Evolutionary conservation across 1,140 invertebrate species (phyloP), one percentile per base, ranked within the genome.

Genomic region (Drosophila lini): DNA sequence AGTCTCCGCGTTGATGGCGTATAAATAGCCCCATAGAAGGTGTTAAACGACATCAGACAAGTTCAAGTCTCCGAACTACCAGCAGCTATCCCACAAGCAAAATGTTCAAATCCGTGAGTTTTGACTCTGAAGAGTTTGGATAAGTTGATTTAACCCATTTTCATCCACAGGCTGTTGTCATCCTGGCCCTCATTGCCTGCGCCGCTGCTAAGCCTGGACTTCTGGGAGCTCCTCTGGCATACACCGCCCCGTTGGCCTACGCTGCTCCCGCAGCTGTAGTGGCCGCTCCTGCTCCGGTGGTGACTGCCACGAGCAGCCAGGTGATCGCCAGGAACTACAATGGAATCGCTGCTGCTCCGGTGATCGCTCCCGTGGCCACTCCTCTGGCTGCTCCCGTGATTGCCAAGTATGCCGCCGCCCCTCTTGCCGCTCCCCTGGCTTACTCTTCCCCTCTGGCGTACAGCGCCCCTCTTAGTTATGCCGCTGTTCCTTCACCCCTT

Each of bases 241-340:
- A 75, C 79, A 16, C 15, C 15, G 45, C 73, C 16, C 67, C 63
- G 0, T 8, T 78, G 36, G 59, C 77, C 1, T 68, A 77, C 22
- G 8, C 58, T 6, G 74, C 91, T 6, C 86, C 88, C 0, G 75
- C 65, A 6, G 88, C 91, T 9, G 70, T 92, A 10, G 70, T 85
- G 0, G 79, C 89, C 36, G 81, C 81, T n/a, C 80, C 42, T 2
- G 64, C 81, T 36, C 78, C 62, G 7, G 34, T 86, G 9, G 78
- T 47, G 40, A 93, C 93, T 16, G 92, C 93, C 16, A 90, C 84
- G 7, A 93, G 93, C 41, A 93, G 92, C 38, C 93, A 93, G 78
- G 91, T 92, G 53, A 59, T 93, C n/a, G n/a, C n/a, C n/a, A n/a
- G n/a, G n/a, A n/a, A n/a, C n/a, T n/a, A n/a, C n/a, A n/a, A n/a